These are phyloP conservation scores for Drosophila bocki DNA, from an alignment of 1,140 invertebrate species.

Conservation along the genomic window DNA sequence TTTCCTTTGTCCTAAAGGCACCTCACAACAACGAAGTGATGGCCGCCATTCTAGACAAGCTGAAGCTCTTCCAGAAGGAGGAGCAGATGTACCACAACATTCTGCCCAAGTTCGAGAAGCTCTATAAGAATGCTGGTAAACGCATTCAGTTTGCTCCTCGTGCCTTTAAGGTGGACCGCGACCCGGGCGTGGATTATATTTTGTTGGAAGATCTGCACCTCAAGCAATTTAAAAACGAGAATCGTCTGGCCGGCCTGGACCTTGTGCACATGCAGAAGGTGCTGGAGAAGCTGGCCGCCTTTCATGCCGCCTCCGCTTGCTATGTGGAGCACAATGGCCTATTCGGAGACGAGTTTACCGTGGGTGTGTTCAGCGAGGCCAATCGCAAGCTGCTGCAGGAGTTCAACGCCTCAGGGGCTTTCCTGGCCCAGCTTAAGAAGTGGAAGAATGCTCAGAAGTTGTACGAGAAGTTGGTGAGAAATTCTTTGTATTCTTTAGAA, in stretches of 20 bases:
- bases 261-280: constrained; percentile 85
- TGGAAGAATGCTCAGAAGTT: constrained; percentile 75
- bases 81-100: constrained; percentile 72
- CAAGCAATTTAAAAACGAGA: constrained; percentile 86
- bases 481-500: not conserved
- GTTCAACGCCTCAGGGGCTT: constrained; percentile 69
- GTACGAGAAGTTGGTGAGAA: constrained; percentile 73
- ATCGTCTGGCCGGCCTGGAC: constrained; percentile 86
- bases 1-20: constrained; percentile 71
- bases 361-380: constrained; percentile 67
- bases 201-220: constrained; percentile 86
- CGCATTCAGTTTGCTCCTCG: constrained; percentile 70
- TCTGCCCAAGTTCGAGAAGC: constrained; percentile 75
- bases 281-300: constrained; percentile 86
- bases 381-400: constrained; percentile 76
- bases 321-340: constrained; percentile 76
- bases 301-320: constrained; percentile 86
- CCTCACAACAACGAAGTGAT: constrained; percentile 66
- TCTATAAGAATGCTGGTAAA: constrained; percentile 65
- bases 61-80: constrained; percentile 75
- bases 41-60: constrained; percentile 55
- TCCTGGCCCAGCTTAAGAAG: constrained; percentile 74
- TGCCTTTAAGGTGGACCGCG: constrained; percentile 70
- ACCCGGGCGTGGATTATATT: constrained; percentile 80
- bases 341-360: constrained; percentile 70